A percentile compares a stretch with the other conserved stretches of the same genome.
Conservation (phyloP, 2,113 vertebrate genomes). For the Macroglossus sobrinus region DNA sequence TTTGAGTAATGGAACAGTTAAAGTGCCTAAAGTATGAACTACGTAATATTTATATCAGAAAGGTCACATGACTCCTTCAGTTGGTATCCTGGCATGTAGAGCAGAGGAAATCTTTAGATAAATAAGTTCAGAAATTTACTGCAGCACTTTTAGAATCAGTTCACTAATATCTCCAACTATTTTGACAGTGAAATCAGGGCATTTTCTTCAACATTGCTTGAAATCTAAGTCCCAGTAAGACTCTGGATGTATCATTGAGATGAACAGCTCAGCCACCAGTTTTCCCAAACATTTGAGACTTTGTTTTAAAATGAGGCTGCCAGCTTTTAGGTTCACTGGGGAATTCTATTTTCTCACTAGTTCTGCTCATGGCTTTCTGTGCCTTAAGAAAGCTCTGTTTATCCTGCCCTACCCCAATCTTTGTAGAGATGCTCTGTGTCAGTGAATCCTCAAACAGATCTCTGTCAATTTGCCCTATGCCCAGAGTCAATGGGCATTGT, state of each 20-base stretch:
- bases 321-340: background rate
- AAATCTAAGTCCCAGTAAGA: background rate
- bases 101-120: too few species aligned
- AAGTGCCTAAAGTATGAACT: background rate
- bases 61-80: background rate
- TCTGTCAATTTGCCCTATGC: fast-evolving
- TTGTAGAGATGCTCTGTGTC: too few species aligned
- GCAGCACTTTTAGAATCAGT: background rate
- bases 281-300: background rate
- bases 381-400: background rate
- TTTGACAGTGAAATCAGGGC: background rate
- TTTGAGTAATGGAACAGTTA: background rate
- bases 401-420: fast-evolving
- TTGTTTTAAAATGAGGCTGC: background rate
- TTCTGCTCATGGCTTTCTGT: background rate
- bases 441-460: too few species aligned
- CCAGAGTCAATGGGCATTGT: fast-evolving
- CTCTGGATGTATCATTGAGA: background rate
- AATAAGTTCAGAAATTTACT: background rate
- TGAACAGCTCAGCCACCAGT: fast-evolving
- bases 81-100: too few species aligned
- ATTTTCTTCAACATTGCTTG: background rate
- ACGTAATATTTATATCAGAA: background rate
- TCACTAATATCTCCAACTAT: background rate
- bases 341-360: background rate